Evolutionary conservation across 2,797 vertebrate genomes (phyloP), one percentile per base, ranked within the genome.

Genomic region (Natrix natrix): DNA sequence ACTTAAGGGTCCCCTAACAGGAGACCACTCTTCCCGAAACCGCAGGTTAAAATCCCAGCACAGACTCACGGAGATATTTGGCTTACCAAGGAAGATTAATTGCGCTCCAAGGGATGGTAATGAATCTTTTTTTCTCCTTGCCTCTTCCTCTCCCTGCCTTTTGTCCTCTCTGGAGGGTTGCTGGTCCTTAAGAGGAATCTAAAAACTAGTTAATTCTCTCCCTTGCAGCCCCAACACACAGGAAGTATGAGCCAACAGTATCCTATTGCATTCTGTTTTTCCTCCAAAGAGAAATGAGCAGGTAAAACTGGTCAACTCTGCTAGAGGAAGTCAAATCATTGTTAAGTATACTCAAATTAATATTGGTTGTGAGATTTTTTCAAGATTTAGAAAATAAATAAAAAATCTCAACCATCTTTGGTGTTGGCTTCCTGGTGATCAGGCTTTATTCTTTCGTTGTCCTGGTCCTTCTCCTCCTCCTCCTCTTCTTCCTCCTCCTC

Each of bases 11-110:
- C 91, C 78, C 89, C 74, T n/a, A 94, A 74, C 90, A 88, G 86
- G 90, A 91, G 95, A 96, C 92, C 90, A 52, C 20, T 37, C 54
- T 74, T 93, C 60, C 94, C 26, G 88, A 11, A 96, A 89, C 17
- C 92, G 43, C 26, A 92, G 86, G 8, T 88, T 28, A 87, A 60
- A 92, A 93, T 93, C 52, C 57, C 93, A 90, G 4, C 48, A 86
- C 88, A 16, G 54, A 56, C 60, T 86, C 78, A 52, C 0, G 69
- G 4, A 69, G 32, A 69, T 92, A 56, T 87, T 92, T 60, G 83
- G 14, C 74, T 66, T 59, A 52, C 28, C 5, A 7, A 90, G 16
- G 43, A 66, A 91, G 54, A 92, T 63, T 94, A 94, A 92, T 93
- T 69, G 89, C 91, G 87, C 54, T 94, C 78, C n/a, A 2, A 0